Evolutionary conservation across 1,140 invertebrate genomes (phyloP).

Genomic region (Pogonus chalceus): DNA sequence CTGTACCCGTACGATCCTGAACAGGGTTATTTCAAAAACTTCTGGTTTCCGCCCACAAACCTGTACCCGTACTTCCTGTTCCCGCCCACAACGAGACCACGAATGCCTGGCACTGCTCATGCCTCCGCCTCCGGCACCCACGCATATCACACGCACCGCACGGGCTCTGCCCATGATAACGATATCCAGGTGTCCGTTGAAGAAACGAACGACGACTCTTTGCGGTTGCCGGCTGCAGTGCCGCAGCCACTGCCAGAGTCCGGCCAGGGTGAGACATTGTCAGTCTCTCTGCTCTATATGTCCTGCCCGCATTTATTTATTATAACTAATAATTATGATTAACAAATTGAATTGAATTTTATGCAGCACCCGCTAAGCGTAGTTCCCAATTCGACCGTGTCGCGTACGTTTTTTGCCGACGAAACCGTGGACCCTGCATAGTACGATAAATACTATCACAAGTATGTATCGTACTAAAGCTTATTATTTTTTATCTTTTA

Average conservation of each 20-base stretch:
- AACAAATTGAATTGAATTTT: too few species aligned
- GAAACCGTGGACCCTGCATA: too few species aligned
- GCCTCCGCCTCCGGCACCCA: slow-evolving; percentile 21
- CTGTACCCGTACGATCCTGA: slow-evolving; percentile 42
- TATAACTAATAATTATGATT: too few species aligned
- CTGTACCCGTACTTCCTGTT: slow-evolving; percentile 47
- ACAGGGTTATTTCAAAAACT: slow-evolving; percentile 40
- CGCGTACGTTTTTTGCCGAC: too few species aligned
- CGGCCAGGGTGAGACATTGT: slow-evolving; percentile 27
- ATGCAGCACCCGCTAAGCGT: too few species aligned
- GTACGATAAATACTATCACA: too few species aligned
- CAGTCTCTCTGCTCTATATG: too few species aligned
- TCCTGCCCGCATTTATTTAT: too few species aligned
- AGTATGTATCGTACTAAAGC: too few species aligned
- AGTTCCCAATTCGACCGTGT: too few species aligned
- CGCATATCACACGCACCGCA: slow-evolving; percentile 27
- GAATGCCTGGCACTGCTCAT: slow-evolving; percentile 33
- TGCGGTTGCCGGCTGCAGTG: slow-evolving; percentile 31
- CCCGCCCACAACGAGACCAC: slow-evolving; percentile 35
- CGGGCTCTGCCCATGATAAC: slow-evolving; percentile 21
- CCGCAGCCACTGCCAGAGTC: slow-evolving; percentile 21
- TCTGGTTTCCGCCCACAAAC: slow-evolving; percentile 44
- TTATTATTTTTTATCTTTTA: too few species aligned
- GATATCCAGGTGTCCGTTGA: slow-evolving; percentile 33
- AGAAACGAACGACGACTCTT: slow-evolving; percentile 31